phyloP scores from a whole-genome alignment of 2,888 invertebrate species.

The Ophraella communa region DNA sequence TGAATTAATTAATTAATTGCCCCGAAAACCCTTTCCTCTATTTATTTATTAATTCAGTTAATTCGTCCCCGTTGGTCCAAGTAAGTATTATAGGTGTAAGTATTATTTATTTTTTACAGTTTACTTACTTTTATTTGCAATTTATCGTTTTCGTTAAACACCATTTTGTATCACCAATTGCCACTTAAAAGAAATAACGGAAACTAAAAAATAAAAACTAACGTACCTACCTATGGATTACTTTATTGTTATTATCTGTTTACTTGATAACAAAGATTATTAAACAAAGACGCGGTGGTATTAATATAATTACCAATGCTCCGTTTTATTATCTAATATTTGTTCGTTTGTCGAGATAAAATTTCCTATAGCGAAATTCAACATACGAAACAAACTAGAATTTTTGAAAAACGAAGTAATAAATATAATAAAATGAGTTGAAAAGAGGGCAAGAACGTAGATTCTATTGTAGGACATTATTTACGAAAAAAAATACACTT shows the following conservation, averaged over 20 bases:
- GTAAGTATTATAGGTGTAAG: too few species aligned
- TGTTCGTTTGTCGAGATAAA: background rate
- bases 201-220: background rate
- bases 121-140: background rate
- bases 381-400: background rate
- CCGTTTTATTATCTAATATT: background rate
- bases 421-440: too few species aligned
- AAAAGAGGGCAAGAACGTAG: too few species aligned
- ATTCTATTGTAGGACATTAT: too few species aligned
- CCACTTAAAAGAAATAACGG: background rate
- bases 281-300: conserved; percentile 3
- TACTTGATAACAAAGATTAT: background rate
- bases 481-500: too few species aligned
- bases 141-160: background rate
- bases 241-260: background rate
- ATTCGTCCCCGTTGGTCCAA: too few species aligned
- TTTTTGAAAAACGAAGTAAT: too few species aligned
- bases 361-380: too few species aligned
- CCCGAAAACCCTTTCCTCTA: too few species aligned
- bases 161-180: background rate
- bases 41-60: too few species aligned
- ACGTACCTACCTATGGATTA: background rate
- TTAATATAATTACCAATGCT: background rate
- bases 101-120: too few species aligned
- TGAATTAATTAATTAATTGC: too few species aligned